Base-by-base conservation (phyloP, 2,888 invertebrate species). In the Macaria liturata region DNA sequence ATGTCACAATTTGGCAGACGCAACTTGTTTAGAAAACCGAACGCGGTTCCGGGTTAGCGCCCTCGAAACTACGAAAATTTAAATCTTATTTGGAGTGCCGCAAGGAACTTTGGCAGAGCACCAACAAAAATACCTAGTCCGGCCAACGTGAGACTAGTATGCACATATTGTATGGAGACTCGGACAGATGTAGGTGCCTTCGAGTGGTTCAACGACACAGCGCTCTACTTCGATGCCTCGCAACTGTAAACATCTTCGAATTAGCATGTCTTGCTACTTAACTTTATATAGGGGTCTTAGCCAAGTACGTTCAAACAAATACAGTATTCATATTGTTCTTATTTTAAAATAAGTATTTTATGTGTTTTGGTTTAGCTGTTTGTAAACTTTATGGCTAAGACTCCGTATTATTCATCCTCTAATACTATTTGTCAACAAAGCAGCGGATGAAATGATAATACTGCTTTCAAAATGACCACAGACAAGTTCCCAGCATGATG, bases 41-140 rank as follows among this genome's bases (percentile, higher is more conserved):
- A 57, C 52, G 67, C 68, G 53, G 69, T 67, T 65, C 71, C 65
- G 66, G 67, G 72, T 72, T 71, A 75, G 59, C 67, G 68, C 73
- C 74, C 75, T 76, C 67, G 54, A 69, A 71, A 66, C 68, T 66
- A 72, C 74, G 80, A 84, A 87, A 88, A 88, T 89, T 90, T 89
- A 88, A 89, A 90, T 90, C 88, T 88, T 88, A 88, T 89, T 84
- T 84, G 74, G 74, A 72, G 71, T 74, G 70, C 75, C 78, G 74
- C 78, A 77, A 72, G 75, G 74, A 74, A 71, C 78, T 75, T 82
- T 86, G 85, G 85, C 86, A 81, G 60, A 66, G 71, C 72, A 81
- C 86, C 86, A 84, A 84, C 71, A 75, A 73, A 77, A 74, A 77
- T 76, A 74, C 71, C 72, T 72, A 69, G 68, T 75, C 71, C 66